Evolutionary conservation across 2,797 vertebrate genomes (phyloP).

Genomic region (Syngnathus rostellatus): DNA sequence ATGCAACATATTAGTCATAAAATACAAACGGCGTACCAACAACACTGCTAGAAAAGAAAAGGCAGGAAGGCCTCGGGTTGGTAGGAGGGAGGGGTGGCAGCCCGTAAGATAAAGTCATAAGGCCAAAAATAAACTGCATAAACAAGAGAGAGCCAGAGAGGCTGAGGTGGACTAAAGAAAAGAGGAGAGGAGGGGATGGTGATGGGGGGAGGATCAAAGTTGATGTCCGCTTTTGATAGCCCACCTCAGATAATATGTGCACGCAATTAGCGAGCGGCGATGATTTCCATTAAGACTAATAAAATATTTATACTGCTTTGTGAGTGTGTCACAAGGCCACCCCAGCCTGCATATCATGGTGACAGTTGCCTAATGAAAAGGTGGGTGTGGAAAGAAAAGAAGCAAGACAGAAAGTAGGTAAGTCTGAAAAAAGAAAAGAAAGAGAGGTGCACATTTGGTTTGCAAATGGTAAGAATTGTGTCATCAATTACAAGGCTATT

Average conservation of each 20-base stretch:
- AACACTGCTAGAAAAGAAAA: slow-evolving; percentile 19
- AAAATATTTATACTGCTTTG: slow-evolving; percentile 98
- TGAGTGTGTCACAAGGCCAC: slow-evolving; percentile 85
- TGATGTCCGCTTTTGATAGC: slow-evolving; percentile 73
- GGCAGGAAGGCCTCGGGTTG: slow-evolving; percentile 34
- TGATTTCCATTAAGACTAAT: slow-evolving; percentile 99
- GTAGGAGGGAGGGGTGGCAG: slow-evolving; percentile 1
- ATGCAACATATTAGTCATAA: background rate
- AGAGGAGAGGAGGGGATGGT: slow-evolving; percentile 23
- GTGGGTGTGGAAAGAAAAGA: slow-evolving; percentile 33
- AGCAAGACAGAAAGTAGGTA: slow-evolving; percentile 14
- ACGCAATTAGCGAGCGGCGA: slow-evolving; percentile 93
- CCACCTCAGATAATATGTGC: slow-evolving; percentile 85
- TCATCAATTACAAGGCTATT: slow-evolving; percentile 82
- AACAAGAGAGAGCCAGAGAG: slow-evolving; percentile 32
- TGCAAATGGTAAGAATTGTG: slow-evolving; percentile 81
- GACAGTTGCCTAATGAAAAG: slow-evolving; percentile 86
- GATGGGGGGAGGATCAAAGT: slow-evolving; percentile 67
- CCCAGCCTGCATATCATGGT: slow-evolving; percentile 80
- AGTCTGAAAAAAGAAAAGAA: slow-evolving; percentile 9
- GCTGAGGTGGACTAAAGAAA: slow-evolving; percentile 24
- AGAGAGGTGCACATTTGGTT: slow-evolving; percentile 78
- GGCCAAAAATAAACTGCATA: slow-evolving; percentile 46
- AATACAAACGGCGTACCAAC: background rate
- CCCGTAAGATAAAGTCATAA: slow-evolving; percentile 30